Base-by-base conservation (phyloP, 2,113 vertebrate genomes). In the Megalops atlanticus region DNA sequence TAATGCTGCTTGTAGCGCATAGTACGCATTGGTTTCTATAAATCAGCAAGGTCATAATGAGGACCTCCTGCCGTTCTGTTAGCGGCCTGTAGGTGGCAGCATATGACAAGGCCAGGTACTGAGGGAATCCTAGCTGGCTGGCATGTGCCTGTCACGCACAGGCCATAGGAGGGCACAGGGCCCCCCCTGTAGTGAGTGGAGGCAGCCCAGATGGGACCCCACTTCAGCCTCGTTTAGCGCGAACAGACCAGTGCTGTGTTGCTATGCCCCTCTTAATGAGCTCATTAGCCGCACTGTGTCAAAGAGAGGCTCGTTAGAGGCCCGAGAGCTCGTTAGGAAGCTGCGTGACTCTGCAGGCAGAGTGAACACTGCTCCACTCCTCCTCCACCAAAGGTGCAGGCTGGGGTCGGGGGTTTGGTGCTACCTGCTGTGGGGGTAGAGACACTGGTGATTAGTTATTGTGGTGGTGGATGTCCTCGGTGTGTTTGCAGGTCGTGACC, bases 61-160 rank as follows among this genome's bases (percentile, higher is more conserved):
- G 80, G 36, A n/a, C 14, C 14, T 40, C 43, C 54, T 78, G 80
- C 43, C 78, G 74, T 80, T 41, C 45, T 15, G 14, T 38, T 1
- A 27, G 40, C 35, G 2, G 16, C 76, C 86, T 79, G 78, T 10
- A 52, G 82, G 70, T 74, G 86, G 86, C 84, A 82, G 14, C 40
- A 75, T 4, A 2, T 39, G 35, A 71, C 24, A 31, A 71, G 3
- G n/a, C 16, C 47, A 49, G 43, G 43, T 27, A 69, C 39, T 69
- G 18, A 21, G 35, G 7, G 70, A 40, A 10, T 21, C 52, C 47
- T 14, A 6, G 11, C 15, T 6, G 12, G 6, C 24, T 31, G 35
- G 15, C 18, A 4, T 31, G 4, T 8, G 35, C 15, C 31, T 38
- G 36, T 43, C 77, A 40, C 0, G 64, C 78, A 38, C 41, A 49